These are phyloP conservation scores for Mus minutoides DNA, from an alignment of 2,797 vertebrate genomes.

Conservation along the genomic window DNA sequence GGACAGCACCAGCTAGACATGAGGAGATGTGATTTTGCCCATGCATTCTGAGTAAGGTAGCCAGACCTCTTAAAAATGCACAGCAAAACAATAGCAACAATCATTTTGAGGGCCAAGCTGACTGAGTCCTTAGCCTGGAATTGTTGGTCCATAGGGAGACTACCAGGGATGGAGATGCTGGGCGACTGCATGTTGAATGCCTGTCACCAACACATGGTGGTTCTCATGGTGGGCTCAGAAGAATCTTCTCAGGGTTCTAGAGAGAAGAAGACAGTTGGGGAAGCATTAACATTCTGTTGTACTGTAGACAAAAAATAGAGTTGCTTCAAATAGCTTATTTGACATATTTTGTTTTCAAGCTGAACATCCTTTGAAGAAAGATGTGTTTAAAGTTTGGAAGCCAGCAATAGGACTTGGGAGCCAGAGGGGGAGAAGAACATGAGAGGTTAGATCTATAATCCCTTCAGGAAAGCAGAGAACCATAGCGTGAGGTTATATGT, in stretches of 20 bases:
- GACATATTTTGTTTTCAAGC: constrained; percentile 24
- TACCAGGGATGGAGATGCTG: background rate
- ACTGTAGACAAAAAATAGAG: constrained; percentile 7
- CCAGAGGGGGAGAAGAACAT: background rate
- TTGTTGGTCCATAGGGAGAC: background rate
- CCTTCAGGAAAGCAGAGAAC: background rate
- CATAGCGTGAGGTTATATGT: background rate
- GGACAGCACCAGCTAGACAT: background rate
- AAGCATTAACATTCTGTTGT: background rate
- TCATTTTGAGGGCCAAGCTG: background rate
- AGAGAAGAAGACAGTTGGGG: background rate
- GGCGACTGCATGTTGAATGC: background rate
- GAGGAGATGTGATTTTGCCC: background rate
- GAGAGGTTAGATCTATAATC: background rate
- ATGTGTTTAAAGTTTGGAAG: background rate
- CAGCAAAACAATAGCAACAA: background rate
- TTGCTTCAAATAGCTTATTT: constrained; percentile 10
- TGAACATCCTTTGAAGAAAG: constrained; percentile 24
- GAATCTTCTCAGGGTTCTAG: background rate
- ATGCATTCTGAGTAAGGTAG: background rate
- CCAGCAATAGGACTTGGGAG: background rate
- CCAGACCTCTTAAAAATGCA: background rate
- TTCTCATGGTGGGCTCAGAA: background rate
- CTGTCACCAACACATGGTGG: accelerated
- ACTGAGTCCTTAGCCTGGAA: background rate